Base-by-base conservation (phyloP, 1,140 invertebrate genomes). In the Steinernema feltiae region DNA sequence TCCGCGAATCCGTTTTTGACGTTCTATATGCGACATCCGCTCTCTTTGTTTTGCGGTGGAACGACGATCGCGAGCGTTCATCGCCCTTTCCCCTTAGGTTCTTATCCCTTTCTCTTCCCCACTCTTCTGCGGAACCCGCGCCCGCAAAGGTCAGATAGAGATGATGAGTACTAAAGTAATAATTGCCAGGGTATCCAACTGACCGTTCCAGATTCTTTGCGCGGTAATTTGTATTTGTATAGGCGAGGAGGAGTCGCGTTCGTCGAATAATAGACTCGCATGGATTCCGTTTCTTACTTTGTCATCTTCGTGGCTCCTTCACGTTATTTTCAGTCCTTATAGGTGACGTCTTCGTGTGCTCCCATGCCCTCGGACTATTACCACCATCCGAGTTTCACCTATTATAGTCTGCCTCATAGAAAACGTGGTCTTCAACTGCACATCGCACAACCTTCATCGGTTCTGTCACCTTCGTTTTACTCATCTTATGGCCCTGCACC, bases 151-250 rank as follows among this genome's bases (percentile, higher is more conserved):
- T 63, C 53, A 63, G 15, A n/a, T 63, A 41, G 35, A 41, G 35
- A 27, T 63, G 53, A 63, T 63, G 53, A 63, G 53, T 63, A 63
- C 53, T 63, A 63, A 63, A 63, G 53, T 63, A 15, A 63, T 63
- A 63, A 63, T 63, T 63, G 53, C 53, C 53, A 63, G 53, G 53
- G 24, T 63, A 63, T 63, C 15, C 53, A 41, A 41, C 35, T 18
- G 7, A 63, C 53, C 53, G 53, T 63, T 63, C 53, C 24, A 63
- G 53, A 63, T 63, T 63, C 53, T 46, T n/a, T 12, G 53, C 53
- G 53, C 53, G 53, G 53, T 63, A n/a, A 63, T 63, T 63, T 63
- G 53, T 63, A 63, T 63, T 63, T 63, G 53, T 63, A 63, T 63
- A 63, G 53, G 24, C 24, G 53, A 17, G 24, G 53, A 27, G 53